Evolutionary conservation across 2,113 vertebrate species (phyloP), one percentile per base, ranked within the genome.

Genomic region (Tylochromis polylepis): DNA sequence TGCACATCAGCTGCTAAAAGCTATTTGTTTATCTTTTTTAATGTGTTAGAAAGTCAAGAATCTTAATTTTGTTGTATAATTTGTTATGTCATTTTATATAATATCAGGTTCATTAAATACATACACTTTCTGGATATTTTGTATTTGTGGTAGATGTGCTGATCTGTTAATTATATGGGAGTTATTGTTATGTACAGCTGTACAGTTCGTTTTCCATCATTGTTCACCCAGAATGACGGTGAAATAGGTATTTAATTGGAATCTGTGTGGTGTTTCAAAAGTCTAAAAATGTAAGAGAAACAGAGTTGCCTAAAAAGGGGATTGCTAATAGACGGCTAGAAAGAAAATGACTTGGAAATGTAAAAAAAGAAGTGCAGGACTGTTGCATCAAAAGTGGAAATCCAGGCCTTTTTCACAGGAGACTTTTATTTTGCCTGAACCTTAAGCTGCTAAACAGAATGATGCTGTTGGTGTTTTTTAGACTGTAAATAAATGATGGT

Each of bases 401-500:
- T 49, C 46, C 15, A 1, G 70, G 1, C 24, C 41, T 75, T 75
- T 49, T 41, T 8, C 20, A 22, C 20, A 5, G 11, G 20, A 67
- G 20, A 41, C 34, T 67, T 41, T 67, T 41, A n/a, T 0, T 41
- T 72, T 20, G 41, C 9, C 24, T 29, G 24, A 20, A 49, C 9
- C 24, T 29, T 18, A 8, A 75, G 15, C 41, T 8, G 41, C 41
- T 49, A 49, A 75, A 75, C 16, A 18, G 16, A 75, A 49, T 72
- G 8, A 14, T 46, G 22, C 43, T 0, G 2, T 0, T 51, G 7
- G 1, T 51, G 16, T 8, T 51, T 53, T 29, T 29, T 24, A 51
- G 43, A 75, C 24, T 75, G 70, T 75, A 75, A 49, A 51, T 12
- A 20, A 75, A 75, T 5, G 43, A 75, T 49, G 5, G 95, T 96